Conservation (phyloP, 2,113 vertebrate species). For the Oxyura jamaicensis region DNA sequence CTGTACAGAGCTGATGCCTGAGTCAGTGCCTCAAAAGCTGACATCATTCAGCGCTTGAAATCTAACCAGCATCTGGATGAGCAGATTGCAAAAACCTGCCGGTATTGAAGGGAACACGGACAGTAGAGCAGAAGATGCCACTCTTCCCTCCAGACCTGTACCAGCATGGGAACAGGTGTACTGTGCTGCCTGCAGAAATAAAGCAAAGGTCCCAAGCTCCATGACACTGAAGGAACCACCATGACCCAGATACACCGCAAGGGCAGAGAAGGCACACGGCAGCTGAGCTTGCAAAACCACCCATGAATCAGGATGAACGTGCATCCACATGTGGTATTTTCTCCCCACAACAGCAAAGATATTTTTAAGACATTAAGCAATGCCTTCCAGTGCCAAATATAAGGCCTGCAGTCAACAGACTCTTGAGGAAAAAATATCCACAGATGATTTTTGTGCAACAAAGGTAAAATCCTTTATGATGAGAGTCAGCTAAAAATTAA, state of each 20-base stretch:
- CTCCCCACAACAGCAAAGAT: neutral
- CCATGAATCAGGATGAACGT: rapidly evolving
- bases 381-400: neutral
- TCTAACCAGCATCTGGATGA: neutral
- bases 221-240: neutral
- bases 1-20: neutral
- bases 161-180: neutral
- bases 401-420: neutral
- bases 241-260: neutral
- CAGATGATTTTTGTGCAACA: neutral
- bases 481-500: neutral
- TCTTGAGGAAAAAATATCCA: neutral
- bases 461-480: neutral
- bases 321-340: neutral
- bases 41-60: no score
- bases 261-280: neutral
- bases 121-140: neutral
- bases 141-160: neutral
- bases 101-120: neutral
- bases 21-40: neutral
- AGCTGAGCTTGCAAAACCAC: no score
- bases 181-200: neutral
- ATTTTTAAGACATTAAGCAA: neutral
- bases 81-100: neutral
- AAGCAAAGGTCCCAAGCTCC: neutral